These are phyloP conservation scores for Calcarius lapponicus DNA, from an alignment of 2,797 vertebrate species.

Conservation along the genomic window DNA sequence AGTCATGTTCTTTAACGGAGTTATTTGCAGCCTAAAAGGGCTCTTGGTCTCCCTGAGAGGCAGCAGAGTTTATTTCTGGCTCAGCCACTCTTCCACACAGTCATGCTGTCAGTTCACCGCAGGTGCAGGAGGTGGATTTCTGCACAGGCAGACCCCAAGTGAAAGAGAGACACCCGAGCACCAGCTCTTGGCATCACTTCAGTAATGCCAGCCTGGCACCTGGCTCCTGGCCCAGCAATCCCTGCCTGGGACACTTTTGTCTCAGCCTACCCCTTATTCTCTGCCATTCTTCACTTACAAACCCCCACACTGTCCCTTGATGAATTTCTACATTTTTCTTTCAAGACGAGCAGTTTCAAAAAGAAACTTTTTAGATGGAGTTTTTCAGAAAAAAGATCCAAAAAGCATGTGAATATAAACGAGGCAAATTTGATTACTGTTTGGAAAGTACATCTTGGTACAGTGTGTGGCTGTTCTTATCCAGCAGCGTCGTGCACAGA, in stretches of 20 bases:
- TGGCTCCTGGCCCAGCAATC: neutral
- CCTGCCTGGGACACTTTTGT: neutral
- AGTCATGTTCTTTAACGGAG: neutral
- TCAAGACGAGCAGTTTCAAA: rapidly evolving
- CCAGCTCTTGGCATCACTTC: neutral
- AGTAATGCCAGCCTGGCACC: neutral
- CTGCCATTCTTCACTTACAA: neutral
- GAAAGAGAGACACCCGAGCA: neutral
- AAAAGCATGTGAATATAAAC: neutral
- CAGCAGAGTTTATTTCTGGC: neutral
- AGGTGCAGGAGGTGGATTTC: neutral
- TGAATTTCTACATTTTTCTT: neutral
- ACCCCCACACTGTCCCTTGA: neutral
- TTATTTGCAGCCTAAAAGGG: neutral
- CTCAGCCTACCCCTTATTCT: neutral
- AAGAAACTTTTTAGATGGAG: neutral
- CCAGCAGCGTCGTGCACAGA: neutral
- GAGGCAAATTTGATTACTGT: neutral
- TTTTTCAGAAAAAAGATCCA: neutral
- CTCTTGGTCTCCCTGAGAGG: neutral
- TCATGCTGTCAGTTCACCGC: neutral
- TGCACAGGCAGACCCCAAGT: neutral
- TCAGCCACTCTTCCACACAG: neutral
- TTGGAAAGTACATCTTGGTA: constrained; percentile 9
- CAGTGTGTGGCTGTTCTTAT: neutral